Evolutionary conservation across 1,140 invertebrate species (phyloP).

Genomic region (Xylocopa sonorina): DNA sequence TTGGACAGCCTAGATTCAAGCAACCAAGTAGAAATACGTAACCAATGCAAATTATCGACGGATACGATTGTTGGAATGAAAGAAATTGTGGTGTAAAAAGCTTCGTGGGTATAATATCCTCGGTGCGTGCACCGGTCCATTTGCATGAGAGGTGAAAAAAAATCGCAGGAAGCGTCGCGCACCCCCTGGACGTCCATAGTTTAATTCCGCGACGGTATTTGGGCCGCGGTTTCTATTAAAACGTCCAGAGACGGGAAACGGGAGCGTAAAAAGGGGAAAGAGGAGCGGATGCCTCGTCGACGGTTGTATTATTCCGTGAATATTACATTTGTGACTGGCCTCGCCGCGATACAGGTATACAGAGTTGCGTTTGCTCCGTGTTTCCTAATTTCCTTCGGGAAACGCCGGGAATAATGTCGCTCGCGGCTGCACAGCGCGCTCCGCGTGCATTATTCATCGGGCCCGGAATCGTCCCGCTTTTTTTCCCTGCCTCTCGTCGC

Average conservation of each 20-base stretch:
- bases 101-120: too few relatives aligned
- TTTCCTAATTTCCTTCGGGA: conserved; percentile 26
- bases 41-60: too few relatives aligned
- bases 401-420: conserved; percentile 18
- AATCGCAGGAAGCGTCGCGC: neutral
- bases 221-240: conserved; percentile 24
- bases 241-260: neutral
- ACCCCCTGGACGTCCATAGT: neutral
- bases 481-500: neutral
- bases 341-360: conserved; percentile 2
- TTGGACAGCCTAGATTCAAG: too few relatives aligned
- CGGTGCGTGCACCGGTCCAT: neutral
- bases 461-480: neutral
- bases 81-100: too few relatives aligned
- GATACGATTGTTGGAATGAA: too few relatives aligned
- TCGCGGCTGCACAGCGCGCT: conserved; percentile 13
- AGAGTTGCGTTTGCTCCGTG: conserved; percentile 1
- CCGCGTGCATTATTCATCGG: conserved; percentile 22
- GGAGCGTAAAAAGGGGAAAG: neutral
- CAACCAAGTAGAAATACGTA: too few relatives aligned
- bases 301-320: conserved; percentile 16
- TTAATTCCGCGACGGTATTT: neutral
- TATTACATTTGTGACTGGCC: conserved; percentile 32
- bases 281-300: neutral
- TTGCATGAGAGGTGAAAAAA: neutral